phyloP scores from a whole-genome alignment of 2,113 vertebrate genomes.

The Carollia perspicillata region DNA sequence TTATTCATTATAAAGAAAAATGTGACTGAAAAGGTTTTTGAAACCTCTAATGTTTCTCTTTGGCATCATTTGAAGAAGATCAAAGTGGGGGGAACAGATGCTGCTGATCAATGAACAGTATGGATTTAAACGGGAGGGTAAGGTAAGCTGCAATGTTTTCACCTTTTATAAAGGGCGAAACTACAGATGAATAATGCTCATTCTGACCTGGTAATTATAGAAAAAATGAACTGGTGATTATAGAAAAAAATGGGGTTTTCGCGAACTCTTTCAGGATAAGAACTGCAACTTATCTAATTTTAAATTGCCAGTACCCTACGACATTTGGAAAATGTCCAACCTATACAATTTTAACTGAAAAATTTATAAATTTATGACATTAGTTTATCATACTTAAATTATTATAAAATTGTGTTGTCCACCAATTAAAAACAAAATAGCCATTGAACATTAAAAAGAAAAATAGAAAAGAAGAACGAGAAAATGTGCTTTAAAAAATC shows the following conservation, averaged over 20 bases:
- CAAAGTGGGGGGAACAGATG: background rate
- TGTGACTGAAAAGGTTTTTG: background rate
- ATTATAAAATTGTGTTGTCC: background rate
- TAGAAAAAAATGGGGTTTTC: background rate
- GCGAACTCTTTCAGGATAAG: background rate
- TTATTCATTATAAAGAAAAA: background rate
- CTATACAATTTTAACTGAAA: background rate
- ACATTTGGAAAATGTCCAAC: constrained; percentile 10
- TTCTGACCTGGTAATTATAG: background rate
- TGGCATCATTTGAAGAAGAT: constrained; percentile 24
- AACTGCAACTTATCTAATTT: background rate
- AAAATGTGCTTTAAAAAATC: background rate
- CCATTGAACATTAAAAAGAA: background rate
- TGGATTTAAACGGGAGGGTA: background rate
- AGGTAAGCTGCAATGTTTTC: background rate
- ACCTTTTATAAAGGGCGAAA: background rate
- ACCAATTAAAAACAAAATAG: background rate
- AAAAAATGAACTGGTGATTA: background rate
- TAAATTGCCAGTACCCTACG: background rate
- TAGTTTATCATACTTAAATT: background rate
- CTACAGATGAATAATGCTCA: no score
- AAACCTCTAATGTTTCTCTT: background rate
- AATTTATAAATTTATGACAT: background rate
- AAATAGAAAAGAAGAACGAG: background rate
- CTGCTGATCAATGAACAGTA: background rate